Conservation (phyloP, 2,797 vertebrate species). For the Vultur gryphus region DNA sequence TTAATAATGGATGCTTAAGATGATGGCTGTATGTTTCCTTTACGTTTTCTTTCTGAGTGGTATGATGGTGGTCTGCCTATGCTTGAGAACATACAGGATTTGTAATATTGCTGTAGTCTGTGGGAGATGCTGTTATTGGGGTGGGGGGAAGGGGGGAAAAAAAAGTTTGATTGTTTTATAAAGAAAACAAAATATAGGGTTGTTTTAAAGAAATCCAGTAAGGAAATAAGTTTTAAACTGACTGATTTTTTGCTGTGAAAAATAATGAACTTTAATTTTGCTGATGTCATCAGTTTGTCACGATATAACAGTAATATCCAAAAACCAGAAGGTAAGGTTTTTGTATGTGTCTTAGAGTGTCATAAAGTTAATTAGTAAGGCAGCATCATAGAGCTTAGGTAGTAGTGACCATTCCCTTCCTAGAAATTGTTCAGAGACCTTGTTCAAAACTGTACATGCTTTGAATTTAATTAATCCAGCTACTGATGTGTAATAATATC, state of each 20-base stretch:
- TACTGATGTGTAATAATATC: not conserved
- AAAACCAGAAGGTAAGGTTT: not conserved
- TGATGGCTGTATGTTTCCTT: not conserved
- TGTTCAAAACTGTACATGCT: not conserved
- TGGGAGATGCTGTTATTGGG: not conserved
- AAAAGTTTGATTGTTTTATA: not conserved
- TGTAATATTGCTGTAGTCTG: not conserved
- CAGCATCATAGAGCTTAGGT: not conserved
- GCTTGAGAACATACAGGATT: not conserved
- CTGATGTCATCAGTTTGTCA: not conserved
- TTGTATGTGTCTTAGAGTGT: not conserved
- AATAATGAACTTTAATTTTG: not conserved
- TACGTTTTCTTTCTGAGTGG: not conserved
- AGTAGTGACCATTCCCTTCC: not conserved
- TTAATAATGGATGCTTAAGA: not conserved
- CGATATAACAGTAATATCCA: not conserved
- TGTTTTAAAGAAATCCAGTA: not conserved
- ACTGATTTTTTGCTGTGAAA: not conserved
- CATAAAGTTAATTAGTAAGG: not conserved
- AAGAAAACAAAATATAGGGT: not conserved
- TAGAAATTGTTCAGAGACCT: not conserved
- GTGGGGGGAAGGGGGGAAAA: rapidly evolving
- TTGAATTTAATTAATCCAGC: not conserved
- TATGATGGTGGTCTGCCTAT: not conserved
- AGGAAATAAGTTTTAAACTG: not conserved